phyloP scores from a whole-genome alignment of 2,113 vertebrate genomes.

The Prinia subflava region DNA sequence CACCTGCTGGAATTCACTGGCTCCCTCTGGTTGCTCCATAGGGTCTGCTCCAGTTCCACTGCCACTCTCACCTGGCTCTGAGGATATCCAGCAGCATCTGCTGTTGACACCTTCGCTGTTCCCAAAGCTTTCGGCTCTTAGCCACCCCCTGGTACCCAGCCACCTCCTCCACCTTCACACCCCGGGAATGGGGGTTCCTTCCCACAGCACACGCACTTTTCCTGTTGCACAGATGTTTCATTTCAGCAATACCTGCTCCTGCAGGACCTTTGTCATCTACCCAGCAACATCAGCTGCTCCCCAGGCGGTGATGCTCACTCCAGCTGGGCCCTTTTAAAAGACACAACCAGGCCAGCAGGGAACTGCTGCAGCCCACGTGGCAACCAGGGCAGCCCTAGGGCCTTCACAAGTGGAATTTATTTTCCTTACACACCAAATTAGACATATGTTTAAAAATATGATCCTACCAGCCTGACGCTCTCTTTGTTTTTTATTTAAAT shows the following conservation, averaged over 20 bases:
- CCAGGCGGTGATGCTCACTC: not conserved
- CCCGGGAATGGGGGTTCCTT: not conserved
- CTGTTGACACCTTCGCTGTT: not conserved
- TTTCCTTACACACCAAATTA: not conserved
- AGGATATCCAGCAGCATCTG: not conserved
- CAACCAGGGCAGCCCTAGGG: not conserved
- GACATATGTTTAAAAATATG: not conserved
- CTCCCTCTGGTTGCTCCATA: not conserved
- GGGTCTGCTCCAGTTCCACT: not conserved
- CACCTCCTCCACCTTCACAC: not conserved
- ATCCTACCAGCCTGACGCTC: not conserved
- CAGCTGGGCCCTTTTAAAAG: not conserved
- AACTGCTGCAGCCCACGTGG: not conserved
- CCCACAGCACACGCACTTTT: fast-evolving
- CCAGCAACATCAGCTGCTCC: not conserved
- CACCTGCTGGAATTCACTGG: not conserved
- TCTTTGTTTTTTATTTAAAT: constrained; percentile 5
- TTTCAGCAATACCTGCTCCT: not conserved
- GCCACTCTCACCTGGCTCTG: not conserved
- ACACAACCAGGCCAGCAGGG: not conserved
- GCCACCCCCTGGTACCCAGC: not conserved
- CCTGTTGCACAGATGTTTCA: not conserved
- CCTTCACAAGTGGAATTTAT: not conserved
- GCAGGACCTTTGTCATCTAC: not conserved
- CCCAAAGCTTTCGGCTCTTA: not conserved